These are phyloP conservation scores for Orthonyx spaldingii DNA, from an alignment of 2,113 vertebrate species.

Conservation along the genomic window DNA sequence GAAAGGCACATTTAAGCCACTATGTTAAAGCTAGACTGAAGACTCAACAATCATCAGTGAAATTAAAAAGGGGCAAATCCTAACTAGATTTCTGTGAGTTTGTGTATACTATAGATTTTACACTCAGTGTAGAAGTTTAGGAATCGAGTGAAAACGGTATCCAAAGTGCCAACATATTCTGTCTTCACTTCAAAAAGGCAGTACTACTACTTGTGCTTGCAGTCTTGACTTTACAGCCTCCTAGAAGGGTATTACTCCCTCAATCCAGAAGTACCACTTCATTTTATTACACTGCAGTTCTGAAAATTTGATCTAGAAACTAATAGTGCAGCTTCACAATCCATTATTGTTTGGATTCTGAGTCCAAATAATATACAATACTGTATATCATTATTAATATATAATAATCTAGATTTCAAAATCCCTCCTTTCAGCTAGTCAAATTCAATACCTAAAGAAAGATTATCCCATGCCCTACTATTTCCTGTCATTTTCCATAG, in stretches of 20 bases:
- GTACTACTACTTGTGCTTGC: neutral
- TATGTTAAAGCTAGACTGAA: neutral
- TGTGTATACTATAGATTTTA: neutral
- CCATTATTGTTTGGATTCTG: neutral
- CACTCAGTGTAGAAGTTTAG: neutral
- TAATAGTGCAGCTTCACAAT: neutral
- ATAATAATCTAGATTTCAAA: neutral
- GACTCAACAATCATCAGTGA: neutral
- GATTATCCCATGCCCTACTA: neutral
- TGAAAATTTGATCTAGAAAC: neutral
- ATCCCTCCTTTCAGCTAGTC: neutral
- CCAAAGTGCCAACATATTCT: neutral
- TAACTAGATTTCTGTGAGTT: neutral
- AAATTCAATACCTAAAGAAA: neutral
- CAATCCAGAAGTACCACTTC: neutral
- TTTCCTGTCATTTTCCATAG: neutral
- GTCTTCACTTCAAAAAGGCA: neutral
- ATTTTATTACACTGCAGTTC: neutral
- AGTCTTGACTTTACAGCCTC: neutral
- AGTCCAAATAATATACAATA: neutral
- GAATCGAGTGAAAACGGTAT: neutral
- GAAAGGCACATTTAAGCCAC: neutral
- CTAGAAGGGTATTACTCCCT: neutral
- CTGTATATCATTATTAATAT: neutral
- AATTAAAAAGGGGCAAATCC: neutral